A percentile compares a stretch with the other conserved stretches of the same genome.
Evolutionary conservation across 2,888 invertebrate species (phyloP).

Genomic region (Lottia gigantea): DNA sequence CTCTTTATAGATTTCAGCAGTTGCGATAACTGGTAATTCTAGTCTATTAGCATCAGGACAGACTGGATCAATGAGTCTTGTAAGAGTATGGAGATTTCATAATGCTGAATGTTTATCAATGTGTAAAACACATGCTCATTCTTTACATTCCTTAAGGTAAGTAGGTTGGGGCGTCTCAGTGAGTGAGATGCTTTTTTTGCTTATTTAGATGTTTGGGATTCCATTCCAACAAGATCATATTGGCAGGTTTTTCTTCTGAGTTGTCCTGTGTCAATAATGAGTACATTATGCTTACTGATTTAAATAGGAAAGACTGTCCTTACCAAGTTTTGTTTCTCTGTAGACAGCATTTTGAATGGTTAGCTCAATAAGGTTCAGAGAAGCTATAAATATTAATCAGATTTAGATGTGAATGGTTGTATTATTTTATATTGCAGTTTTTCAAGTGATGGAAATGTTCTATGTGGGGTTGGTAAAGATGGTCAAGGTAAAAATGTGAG

Average conservation of each 20-base stretch:
- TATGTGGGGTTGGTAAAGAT: constrained; percentile 68
- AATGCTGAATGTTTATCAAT: constrained; percentile 63
- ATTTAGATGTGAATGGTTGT: no score
- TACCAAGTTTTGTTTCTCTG: no score
- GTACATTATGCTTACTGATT: no score
- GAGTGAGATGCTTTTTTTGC: no score
- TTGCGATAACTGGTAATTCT: constrained; percentile 56
- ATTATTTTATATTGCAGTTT: constrained; percentile 45
- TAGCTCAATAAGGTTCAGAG: no score
- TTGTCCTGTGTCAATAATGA: no score
- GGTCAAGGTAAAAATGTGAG: constrained; percentile 66
- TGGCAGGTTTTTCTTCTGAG: no score
- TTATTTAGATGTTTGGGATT: no score
- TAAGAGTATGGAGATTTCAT: constrained; percentile 64
- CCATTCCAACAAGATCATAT: no score
- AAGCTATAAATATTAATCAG: no score
- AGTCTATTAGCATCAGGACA: constrained; percentile 66
- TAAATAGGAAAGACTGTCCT: no score
- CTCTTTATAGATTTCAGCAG: constrained; percentile 59
- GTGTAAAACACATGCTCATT: constrained; percentile 64
- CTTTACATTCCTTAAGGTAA: constrained; percentile 57
- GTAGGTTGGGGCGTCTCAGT: not conserved
- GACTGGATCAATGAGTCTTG: constrained; percentile 63
- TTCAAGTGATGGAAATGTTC: constrained; percentile 60
- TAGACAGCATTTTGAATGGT: no score